phyloP scores from a whole-genome alignment of 2,113 vertebrate species.

The Oxyruncus cristatus region DNA sequence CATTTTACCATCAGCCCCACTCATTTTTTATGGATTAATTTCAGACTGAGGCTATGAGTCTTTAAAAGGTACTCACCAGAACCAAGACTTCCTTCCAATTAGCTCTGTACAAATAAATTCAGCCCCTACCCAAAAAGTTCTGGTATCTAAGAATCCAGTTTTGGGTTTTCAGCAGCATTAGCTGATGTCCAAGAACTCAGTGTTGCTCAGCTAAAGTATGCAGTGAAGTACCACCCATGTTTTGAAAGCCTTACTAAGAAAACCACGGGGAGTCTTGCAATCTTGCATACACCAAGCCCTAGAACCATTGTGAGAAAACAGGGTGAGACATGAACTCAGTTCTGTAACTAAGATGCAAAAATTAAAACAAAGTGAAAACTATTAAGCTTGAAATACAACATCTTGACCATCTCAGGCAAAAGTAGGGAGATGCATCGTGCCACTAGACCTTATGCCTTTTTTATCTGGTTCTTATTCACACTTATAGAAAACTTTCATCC shows the following conservation, averaged over 20 bases:
- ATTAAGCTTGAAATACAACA: background rate
- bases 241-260: background rate
- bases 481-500: background rate
- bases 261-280: background rate
- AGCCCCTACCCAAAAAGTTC: background rate
- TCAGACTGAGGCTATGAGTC: background rate
- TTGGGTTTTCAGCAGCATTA: background rate
- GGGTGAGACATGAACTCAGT: background rate
- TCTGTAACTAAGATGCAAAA: background rate
- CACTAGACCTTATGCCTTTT: background rate
- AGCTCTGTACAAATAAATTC: background rate
- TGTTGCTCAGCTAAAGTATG: background rate
- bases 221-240: background rate
- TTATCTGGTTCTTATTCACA: background rate
- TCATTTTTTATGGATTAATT: background rate
- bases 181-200: background rate
- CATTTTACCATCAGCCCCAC: rapidly evolving
- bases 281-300: background rate
- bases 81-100: background rate
- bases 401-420: background rate
- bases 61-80: background rate
- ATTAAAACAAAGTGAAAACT: background rate
- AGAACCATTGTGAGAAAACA: background rate
- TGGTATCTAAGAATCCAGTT: background rate
- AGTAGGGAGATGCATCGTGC: background rate